Base-by-base conservation (phyloP, 2,888 invertebrate species). In the Epinotia nisella region DNA sequence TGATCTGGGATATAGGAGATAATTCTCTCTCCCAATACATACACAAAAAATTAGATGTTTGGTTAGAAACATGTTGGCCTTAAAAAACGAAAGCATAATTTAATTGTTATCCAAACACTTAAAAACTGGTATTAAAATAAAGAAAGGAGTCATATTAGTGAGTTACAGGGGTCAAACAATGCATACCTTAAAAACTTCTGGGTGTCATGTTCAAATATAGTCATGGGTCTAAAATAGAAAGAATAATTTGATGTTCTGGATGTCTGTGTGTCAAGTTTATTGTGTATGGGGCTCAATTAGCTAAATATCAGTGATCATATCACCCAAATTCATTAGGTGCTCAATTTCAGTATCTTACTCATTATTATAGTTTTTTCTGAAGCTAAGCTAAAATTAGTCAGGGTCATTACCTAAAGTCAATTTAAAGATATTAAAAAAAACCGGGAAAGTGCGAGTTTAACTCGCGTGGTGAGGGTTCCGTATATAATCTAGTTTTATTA, bases 171-270 rank as follows among this genome's bases (percentile, higher is more conserved):
- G 45, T 73, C 73, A 73, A 49, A 69, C 58, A 15, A 35, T 41
- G 56, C 68, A 24, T 72, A 73, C 73, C 73, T 73, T 69, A 73
- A 67, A 68, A 73, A 73, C 68, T 73, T 73, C 68, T 73, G 73
- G 62, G 73, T 73, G 68, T 73, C 73, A 69, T 73, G 73, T 73
- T 73, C 73, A 69, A 73, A 73, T 73, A 73, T 73, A 51, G 73
- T 69, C 73, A 73, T 73, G 61, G 73, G 73, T 73, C 73, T 73
- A 73, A 73, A 73, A 73, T 73, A 73, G 64, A 73, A 69, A 73
- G 68, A 64, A 72, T 21, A 62, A 10, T 39, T 58, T 65, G 39
- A 39, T 65, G 59, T 45, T 53, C 53, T 41, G 39, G 35, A 29
- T 10, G 53, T 39, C 51, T 17, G 51, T 53, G 19, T 21, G 53